phyloP scores from a whole-genome alignment of 1,140 invertebrate genomes.

The Ruditapes philippinarum region DNA sequence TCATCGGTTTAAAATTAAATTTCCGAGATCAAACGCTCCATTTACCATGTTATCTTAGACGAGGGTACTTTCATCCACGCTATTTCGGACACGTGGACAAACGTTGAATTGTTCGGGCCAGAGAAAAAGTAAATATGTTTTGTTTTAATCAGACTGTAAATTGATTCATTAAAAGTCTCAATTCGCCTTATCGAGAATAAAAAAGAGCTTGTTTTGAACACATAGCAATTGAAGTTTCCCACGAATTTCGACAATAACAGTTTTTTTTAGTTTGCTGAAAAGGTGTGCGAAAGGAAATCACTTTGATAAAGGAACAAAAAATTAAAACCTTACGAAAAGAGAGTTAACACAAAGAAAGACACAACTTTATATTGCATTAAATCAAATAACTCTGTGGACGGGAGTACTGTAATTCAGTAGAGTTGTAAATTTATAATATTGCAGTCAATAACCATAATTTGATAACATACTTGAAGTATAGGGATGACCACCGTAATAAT shows the following conservation, averaged over 20 bases:
- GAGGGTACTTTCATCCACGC: background rate
- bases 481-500: background rate
- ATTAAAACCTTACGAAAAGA: too few relatives aligned
- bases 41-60: background rate
- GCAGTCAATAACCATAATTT: background rate
- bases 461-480: background rate
- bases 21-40: background rate
- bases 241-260: too few relatives aligned
- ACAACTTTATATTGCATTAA: too few relatives aligned
- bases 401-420: too few relatives aligned
- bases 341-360: too few relatives aligned
- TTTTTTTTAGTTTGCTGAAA: too few relatives aligned
- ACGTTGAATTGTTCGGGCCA: background rate
- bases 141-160: slow-evolving; percentile 23
- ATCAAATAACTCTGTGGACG: too few relatives aligned
- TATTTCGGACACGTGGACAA: background rate
- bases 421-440: too few relatives aligned
- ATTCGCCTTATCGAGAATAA: background rate
- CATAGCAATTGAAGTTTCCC: too few relatives aligned
- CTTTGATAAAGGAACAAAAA: too few relatives aligned
- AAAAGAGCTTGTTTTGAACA: background rate
- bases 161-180: background rate
- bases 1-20: background rate
- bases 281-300: too few relatives aligned
- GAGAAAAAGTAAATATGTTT: background rate